Base-by-base conservation (phyloP, 2,797 vertebrate species). In the Phrynocephalus guinanensis region DNA sequence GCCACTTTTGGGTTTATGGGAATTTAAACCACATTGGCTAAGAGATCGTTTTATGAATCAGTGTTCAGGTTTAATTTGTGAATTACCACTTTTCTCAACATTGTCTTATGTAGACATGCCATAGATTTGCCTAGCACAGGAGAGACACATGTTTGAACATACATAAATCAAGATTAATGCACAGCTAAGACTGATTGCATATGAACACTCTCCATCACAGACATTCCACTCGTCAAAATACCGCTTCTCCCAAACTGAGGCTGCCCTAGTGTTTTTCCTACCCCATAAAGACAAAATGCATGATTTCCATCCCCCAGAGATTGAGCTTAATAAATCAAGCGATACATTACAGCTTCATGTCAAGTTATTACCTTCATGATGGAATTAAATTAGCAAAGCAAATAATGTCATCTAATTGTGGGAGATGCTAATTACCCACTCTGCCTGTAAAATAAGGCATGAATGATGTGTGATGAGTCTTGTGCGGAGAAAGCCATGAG, bases 341-440 rank as follows among this genome's bases (percentile, higher is more conserved):
- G 92, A 88, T 95, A 96, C 94, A 96, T 96, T 95, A 96, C 95
- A 96, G 92, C 95, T 97, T 96, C 95, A 95, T 95, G 84, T 96
- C 95, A 97, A 95, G 95, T 96, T 97, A 97, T 95, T 96, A 96
- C 96, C 96, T 97, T 96, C 96, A 93, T 95, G 95, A 88, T 92
- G 92, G 95, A 96, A 96, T 96, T 95, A 96, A 97, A 97, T 96
- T 96, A 97, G 94, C 96, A 94, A 96, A 96, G 95, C 96, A 96
- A 96, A 97, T 95, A 96, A 85, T 95, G 90, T 92, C 92, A 93
- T 94, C 96, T 96, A 96, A 96, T 96, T 97, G 95, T 96, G 94
- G 96, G 95, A 96, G 95, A 97, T 96, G 96, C 96, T 97, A 97
- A 97, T 97, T 96, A 96, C 93, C 90, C 92, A 20, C 91, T 96